Evolutionary conservation across 2,888 invertebrate genomes (phyloP), one percentile per base, ranked within the genome.

Genomic region (Melieria omissa): DNA sequence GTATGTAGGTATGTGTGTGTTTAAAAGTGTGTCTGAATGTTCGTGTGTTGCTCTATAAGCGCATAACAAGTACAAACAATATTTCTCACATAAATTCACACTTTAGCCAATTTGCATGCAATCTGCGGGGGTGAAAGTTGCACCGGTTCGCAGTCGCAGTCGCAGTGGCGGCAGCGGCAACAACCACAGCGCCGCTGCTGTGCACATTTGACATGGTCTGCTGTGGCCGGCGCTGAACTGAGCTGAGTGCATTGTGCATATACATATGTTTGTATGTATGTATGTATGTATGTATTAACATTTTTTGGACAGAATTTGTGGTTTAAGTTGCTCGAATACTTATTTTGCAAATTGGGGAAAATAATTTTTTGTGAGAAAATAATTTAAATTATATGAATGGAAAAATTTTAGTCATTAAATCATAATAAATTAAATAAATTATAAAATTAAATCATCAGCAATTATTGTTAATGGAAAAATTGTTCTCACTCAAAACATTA

Each of bases 41-140:
- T 63, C 61, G 66, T 73, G 52, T 70, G 57, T 64, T 61, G 69
- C 60, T 54, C 72, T 71, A 74, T 75, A 74, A 78, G 81, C 77
- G 78, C 79, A 80, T 76, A 83, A 82, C 82, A 84, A 83, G 81
- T 85, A 77, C 80, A 85, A 83, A 84, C 80, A 81, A 80, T 81
- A 85, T 86, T 85, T 85, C 85, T 83, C 86, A 85, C 85, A 86
- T 85, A 86, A 86, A 85, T 86, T 85, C 85, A 86, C 85, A 86
- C 86, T 86, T 82, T 79, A 79, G 79, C 80, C 79, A 79, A 84
- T 84, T 84, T 84, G 82, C 84, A 83, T 84, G 80, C 82, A 78
- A 83, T 83, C 79, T 80, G 82, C 79, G 80, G 80, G 80, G 78
- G 79, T 80, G 80, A 75, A 78, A 71, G 61, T 65, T 45, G 55